Conservation (phyloP, 2,797 vertebrate species). For the Paedocypris micromegethes region DNA sequence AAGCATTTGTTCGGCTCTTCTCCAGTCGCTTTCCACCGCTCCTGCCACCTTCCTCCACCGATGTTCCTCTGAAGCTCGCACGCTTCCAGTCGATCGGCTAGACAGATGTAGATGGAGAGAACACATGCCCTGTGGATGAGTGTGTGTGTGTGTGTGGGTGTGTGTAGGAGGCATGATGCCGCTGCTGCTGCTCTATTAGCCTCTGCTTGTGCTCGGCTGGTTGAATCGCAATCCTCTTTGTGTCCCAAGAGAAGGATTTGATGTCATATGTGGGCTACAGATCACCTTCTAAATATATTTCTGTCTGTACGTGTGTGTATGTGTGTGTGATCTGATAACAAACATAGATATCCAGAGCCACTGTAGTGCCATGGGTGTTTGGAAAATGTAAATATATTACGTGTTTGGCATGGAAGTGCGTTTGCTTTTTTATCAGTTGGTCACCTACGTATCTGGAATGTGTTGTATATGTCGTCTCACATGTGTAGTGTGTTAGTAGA, state of each 20-base stretch:
- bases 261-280: conserved; percentile 46
- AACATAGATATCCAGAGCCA: too few relatives aligned
- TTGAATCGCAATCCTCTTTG: conserved; percentile 47
- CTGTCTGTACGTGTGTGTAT: conserved; percentile 15
- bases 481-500: too few relatives aligned
- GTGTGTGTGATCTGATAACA: conserved; percentile 1
- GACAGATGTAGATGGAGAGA: conserved; percentile 20
- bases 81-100: conserved; percentile 9
- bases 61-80: neutral
- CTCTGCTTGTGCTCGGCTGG: conserved; percentile 15
- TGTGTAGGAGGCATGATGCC: conserved; percentile 26
- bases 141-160: conserved; percentile 6
- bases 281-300: conserved; percentile 5
- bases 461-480: too few relatives aligned
- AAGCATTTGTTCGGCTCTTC: conserved; percentile 6
- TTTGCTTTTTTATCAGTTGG: too few relatives aligned
- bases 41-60: conserved; percentile 2
- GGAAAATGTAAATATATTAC: too few relatives aligned
- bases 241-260: conserved; percentile 53
- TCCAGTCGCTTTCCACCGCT: conserved; percentile 7
- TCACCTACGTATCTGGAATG: too few relatives aligned
- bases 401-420: too few relatives aligned
- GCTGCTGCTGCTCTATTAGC: conserved; percentile 31
- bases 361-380: too few relatives aligned
- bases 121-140: conserved; percentile 8